phyloP scores from a whole-genome alignment of 1,140 invertebrate genomes.

The Drosophila kurseongensis region DNA sequence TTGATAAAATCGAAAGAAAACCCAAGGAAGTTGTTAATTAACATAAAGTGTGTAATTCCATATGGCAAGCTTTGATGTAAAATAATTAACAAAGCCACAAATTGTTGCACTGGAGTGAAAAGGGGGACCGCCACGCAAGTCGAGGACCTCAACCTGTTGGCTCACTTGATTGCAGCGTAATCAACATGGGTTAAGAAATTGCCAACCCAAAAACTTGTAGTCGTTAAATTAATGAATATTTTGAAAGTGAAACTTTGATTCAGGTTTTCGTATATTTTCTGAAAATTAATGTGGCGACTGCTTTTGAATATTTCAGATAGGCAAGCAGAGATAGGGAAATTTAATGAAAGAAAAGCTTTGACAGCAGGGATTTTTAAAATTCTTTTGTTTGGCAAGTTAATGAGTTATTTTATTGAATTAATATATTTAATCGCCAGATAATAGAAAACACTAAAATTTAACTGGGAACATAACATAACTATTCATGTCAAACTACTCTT shows the following conservation, averaged over 20 bases:
- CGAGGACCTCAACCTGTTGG: constrained; percentile 46
- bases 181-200: constrained; percentile 46
- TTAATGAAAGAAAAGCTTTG: constrained; percentile 12
- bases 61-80: constrained; percentile 12
- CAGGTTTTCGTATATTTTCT: constrained; percentile 30
- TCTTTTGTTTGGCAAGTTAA: constrained; percentile 5
- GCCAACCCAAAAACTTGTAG: constrained; percentile 53
- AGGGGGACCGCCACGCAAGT: neutral
- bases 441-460: no score
- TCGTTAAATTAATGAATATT: constrained; percentile 70
- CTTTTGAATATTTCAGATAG: constrained; percentile 38
- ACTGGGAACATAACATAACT: no score
- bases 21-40: constrained; percentile 25
- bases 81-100: constrained; percentile 45
- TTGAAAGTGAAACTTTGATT: constrained; percentile 74
- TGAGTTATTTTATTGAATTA: no score
- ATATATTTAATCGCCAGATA: no score
- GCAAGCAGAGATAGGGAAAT: constrained; percentile 21
- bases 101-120: neutral
- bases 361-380: neutral
- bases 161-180: constrained; percentile 18
- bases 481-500: no score
- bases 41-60: constrained; percentile 38
- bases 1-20: constrained; percentile 48
- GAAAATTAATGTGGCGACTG: constrained; percentile 36